These are phyloP conservation scores for Gymnogyps californianus DNA, from an alignment of 2,113 vertebrate genomes.

Conservation along the genomic window DNA sequence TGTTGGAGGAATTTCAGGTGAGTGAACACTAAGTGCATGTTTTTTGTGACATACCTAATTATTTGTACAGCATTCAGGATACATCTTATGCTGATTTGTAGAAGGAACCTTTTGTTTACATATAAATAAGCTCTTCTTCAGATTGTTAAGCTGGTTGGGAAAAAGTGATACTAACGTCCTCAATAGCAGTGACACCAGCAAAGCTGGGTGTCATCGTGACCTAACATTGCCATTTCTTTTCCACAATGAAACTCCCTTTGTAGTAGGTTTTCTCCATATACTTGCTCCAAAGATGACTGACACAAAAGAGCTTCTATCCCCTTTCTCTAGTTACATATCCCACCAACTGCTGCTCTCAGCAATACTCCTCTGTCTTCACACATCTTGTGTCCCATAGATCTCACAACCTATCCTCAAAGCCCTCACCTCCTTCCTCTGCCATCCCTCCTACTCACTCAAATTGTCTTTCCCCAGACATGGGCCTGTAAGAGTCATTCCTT, in stretches of 20 bases:
- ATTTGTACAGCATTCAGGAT: not conserved
- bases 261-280: not conserved
- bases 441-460: not conserved
- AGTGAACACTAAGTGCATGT: not conserved
- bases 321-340: not conserved
- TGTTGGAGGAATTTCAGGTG: not conserved
- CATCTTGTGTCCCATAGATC: not conserved
- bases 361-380: not conserved
- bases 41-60: not conserved
- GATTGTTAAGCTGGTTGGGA: not conserved
- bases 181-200: not conserved
- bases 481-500: not conserved
- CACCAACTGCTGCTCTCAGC: not conserved
- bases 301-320: not conserved
- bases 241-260: not conserved
- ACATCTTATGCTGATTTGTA: not conserved
- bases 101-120: not conserved
- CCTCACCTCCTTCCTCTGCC: not conserved
- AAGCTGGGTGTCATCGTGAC: not conserved
- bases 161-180: not conserved
- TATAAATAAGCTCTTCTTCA: not conserved
- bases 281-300: not conserved
- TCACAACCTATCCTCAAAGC: not conserved
- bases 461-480: fast-evolving
- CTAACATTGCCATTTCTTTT: not conserved